A percentile compares a stretch with the other conserved stretches of the same genome.
These are phyloP conservation scores for Sciurus vulgaris DNA, from an alignment of 2,797 vertebrate genomes.

Conservation along the genomic window DNA sequence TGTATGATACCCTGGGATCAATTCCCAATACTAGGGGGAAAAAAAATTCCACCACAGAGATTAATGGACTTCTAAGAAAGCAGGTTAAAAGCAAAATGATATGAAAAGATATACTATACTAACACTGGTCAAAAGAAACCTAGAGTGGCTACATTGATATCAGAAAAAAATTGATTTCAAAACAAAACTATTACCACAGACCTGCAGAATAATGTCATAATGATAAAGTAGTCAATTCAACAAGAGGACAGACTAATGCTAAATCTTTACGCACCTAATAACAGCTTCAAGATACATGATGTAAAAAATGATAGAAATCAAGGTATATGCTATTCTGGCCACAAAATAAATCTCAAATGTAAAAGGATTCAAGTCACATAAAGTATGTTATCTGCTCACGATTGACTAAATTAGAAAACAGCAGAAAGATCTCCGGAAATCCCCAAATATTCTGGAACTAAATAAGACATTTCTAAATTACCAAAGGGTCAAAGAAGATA, in stretches of 20 bases:
- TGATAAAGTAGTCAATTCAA: not conserved
- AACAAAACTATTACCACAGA: constrained; percentile 7
- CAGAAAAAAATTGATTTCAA: constrained; percentile 39
- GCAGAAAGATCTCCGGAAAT: constrained; percentile 4
- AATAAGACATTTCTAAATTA: constrained; percentile 28
- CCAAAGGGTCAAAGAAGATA: not conserved
- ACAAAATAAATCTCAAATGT: constrained; percentile 51
- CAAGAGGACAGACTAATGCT: not conserved
- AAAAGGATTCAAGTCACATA: constrained; percentile 40
- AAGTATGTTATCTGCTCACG: not conserved
- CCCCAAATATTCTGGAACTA: constrained; percentile 16
- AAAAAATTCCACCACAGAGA: not conserved
- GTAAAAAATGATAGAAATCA: constrained; percentile 14
- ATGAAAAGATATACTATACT: not conserved
- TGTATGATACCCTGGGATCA: too few relatives aligned
- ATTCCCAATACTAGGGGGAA: too few relatives aligned
- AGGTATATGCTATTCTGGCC: not conserved
- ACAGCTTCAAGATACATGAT: constrained; percentile 12
- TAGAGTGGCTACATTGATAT: not conserved
- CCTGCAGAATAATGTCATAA: not conserved
- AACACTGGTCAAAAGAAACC: constrained; percentile 27
- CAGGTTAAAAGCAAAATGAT: constrained; percentile 27
- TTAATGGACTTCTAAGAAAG: constrained; percentile 24
- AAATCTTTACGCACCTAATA: not conserved
- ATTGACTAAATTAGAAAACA: constrained; percentile 51